Conservation (phyloP, 2,113 vertebrate genomes). For the Sturnus vulgaris region DNA sequence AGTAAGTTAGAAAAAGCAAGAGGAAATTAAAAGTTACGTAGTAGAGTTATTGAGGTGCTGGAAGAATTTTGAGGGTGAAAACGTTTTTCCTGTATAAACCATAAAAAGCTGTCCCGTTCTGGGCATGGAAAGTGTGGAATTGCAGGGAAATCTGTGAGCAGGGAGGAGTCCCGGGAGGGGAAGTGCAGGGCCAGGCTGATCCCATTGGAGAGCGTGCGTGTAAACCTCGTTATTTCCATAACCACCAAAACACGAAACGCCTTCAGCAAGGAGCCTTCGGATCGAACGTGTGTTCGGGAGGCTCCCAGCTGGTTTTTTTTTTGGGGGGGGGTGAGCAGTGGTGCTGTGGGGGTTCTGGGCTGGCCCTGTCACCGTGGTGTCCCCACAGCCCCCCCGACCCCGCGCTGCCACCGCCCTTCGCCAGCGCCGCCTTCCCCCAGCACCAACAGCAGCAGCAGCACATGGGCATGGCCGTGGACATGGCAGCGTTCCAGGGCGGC, state of each 20-base stretch:
- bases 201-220: accelerated
- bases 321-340: no score
- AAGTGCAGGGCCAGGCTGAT: not conserved
- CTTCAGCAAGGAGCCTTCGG: no score
- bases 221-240: accelerated
- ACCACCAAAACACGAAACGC: not conserved
- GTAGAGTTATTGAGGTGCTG: not conserved
- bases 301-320: no score
- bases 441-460: constrained; percentile 66
- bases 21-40: not conserved
- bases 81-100: accelerated
- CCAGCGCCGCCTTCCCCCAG: constrained; percentile 64
- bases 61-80: not conserved
- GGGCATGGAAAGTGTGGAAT: not conserved
- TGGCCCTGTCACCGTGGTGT: not conserved
- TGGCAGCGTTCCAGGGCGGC: constrained; percentile 83
- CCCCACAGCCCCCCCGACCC: not conserved
- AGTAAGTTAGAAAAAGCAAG: not conserved
- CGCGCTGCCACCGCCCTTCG: not conserved
- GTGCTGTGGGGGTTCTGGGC: accelerated
- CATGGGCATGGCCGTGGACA: constrained; percentile 81
- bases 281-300: no score
- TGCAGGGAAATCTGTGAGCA: not conserved
- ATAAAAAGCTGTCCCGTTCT: accelerated
- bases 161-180: not conserved